These are phyloP conservation scores for Laodelphax striatellus DNA, from an alignment of 1,140 invertebrate species.

Conservation along the genomic window DNA sequence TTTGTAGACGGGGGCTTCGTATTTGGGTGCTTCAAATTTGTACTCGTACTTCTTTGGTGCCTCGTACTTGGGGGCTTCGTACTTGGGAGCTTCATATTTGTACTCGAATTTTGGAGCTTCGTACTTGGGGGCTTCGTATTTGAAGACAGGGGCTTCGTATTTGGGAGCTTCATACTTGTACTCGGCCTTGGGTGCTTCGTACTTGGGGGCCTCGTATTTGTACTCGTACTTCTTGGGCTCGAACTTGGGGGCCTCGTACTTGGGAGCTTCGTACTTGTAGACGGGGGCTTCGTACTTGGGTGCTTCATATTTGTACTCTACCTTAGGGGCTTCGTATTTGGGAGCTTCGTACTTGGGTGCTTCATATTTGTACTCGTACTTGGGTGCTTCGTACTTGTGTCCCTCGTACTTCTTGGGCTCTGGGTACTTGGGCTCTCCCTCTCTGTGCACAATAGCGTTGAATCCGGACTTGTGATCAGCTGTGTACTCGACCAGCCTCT, in stretches of 20 bases:
- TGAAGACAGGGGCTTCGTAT: neutral
- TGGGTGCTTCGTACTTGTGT: conserved; percentile 9
- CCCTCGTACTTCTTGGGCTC: conserved; percentile 8
- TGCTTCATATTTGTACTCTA: neutral
- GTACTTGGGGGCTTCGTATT: conserved; percentile 8
- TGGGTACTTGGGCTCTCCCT: neutral
- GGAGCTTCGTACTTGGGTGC: conserved; percentile 6
- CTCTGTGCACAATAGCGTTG: conserved; percentile 20
- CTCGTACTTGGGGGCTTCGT: conserved; percentile 2
- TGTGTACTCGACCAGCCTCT: conserved; percentile 19
- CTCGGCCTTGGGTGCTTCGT: conserved; percentile 1
- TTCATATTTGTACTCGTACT: conserved; percentile 7
- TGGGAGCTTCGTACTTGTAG: conserved; percentile 8
- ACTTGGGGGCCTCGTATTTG: conserved; percentile 6
- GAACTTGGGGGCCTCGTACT: conserved; percentile 4
- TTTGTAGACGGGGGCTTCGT: neutral
- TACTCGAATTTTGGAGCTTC: neutral
- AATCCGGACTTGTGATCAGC: conserved; percentile 22
- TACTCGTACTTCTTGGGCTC: conserved; percentile 1
- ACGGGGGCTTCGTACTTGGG: conserved; percentile 5
- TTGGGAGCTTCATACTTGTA: conserved; percentile 6
- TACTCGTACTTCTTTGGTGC: conserved; percentile 1
- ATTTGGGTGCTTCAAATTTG: conserved; percentile 1
- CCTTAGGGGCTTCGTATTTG: conserved; percentile 6
- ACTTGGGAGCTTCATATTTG: neutral